Conservation (phyloP, 2,113 vertebrate species). For the Ptilonorhynchus violaceus region DNA sequence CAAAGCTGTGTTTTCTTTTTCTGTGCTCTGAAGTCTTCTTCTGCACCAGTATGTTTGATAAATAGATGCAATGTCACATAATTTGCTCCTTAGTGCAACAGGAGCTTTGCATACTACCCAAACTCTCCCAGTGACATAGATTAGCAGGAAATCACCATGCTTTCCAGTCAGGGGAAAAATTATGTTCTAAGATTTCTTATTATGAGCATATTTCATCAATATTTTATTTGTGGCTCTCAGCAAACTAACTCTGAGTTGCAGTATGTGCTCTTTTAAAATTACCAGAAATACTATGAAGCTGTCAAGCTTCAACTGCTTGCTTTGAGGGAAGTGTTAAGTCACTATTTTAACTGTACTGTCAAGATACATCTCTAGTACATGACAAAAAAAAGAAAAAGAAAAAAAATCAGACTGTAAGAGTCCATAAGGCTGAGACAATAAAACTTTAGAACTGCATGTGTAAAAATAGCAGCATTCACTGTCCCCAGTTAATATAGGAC, state of each 20-base stretch:
- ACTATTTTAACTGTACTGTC: not conserved
- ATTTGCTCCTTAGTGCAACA: not conserved
- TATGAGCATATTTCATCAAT: not conserved
- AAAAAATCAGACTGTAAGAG: not conserved
- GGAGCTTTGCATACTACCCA: not conserved
- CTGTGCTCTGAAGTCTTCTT: not conserved
- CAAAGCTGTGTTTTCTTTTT: not conserved
- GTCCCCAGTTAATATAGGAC: not conserved
- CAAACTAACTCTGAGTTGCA: constrained; percentile 6
- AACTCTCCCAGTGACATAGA: not conserved
- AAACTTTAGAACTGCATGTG: not conserved
- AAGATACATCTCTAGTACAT: not conserved
- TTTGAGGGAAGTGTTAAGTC: not conserved
- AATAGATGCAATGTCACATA: not conserved
- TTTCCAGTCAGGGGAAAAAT: not conserved
- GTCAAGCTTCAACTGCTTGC: not conserved
- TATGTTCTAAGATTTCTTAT: not conserved
- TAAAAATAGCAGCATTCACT: not conserved
- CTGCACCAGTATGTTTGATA: not conserved
- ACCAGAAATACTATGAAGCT: not conserved
- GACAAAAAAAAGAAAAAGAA: not conserved
- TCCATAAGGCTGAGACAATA: not conserved
- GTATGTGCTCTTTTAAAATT: not conserved
- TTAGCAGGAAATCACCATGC: not conserved
- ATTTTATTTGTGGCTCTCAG: constrained; percentile 1